Base-by-base conservation (phyloP, 2,797 vertebrate species). In the Myotis findleyi region DNA sequence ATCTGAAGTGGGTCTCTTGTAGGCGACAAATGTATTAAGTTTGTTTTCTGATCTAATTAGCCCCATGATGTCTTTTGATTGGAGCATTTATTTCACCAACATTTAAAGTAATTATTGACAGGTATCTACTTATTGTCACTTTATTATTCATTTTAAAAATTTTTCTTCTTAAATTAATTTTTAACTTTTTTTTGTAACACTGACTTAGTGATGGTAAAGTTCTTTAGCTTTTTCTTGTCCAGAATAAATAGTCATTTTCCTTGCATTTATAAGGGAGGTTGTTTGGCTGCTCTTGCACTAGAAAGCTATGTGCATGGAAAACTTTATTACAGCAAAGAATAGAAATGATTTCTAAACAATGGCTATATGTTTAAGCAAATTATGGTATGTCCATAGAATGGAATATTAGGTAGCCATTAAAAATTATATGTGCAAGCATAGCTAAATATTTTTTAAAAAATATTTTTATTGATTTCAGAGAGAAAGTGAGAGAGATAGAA, bases 321-420 rank as follows among this genome's bases (percentile, higher is more conserved):
- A 66, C 12, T 59, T 87, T 47, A 83, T 80, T 57, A 18, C 33
- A 72, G 62, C 23, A 53, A 89, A 87, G 51, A 76, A 27, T 83
- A 41, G n/a, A 95, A 94, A 85, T 7, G 80, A 57, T 72, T 81
- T 53, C 38, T 33, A 27, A 84, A 21, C 9, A 81, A 51, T 76
- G 89, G 51, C 23, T 72, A 25, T 25, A 49, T 68, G 27, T 87
- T 91, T 95, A 85, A 87, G n/a, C 64, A 94, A 82, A 79, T 89
- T n/a, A 51, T 55, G 53, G 1, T 47, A 33, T 16, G 18, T 23
- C 14, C 21, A 49, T 87, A 14, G 23, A 89, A 71, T 75, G 38
- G 80, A 85, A 71, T 95, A 76, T 91, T 96, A 87, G 38, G 2
- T 72, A 95, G 10, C 53, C n/a, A 47, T 95, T 95, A 87, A 92